Evolutionary conservation across 2,797 vertebrate genomes (phyloP).

Genomic region (Xenentodon cancila): DNA sequence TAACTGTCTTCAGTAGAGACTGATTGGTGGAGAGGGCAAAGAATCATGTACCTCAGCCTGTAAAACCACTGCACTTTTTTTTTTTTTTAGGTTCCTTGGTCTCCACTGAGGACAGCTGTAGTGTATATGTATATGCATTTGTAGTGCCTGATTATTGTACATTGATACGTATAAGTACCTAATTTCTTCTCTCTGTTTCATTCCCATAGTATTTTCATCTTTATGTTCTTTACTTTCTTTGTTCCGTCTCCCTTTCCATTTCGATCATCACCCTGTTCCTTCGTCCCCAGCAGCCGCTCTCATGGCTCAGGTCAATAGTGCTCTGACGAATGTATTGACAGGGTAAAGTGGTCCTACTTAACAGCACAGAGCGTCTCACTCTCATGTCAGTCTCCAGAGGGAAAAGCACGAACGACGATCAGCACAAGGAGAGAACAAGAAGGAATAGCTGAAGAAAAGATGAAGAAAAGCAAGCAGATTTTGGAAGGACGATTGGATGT

Average conservation of each 20-base stretch:
- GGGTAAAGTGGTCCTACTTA: conserved; percentile 81
- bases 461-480: background rate
- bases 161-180: no score
- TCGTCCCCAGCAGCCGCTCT: conserved; percentile 12
- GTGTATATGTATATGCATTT: background rate
- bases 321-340: conserved; percentile 83
- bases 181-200: background rate
- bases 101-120: no score
- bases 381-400: conserved; percentile 63
- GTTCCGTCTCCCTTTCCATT: background rate
- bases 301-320: conserved; percentile 66
- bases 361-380: conserved; percentile 58
- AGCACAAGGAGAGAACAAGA: background rate
- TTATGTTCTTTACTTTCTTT: background rate
- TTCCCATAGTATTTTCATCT: background rate
- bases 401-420: conserved; percentile 26
- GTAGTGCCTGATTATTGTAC: background rate
- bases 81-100: no score
- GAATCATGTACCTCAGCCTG: no score
- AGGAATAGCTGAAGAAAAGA: conserved; percentile 2
- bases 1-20: no score
- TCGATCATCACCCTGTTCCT: background rate
- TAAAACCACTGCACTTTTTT: no score
- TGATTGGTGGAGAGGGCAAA: no score
- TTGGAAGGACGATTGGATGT: background rate